Conservation (phyloP, 2,113 vertebrate genomes). For the Phyllopteryx taeniolatus region DNA sequence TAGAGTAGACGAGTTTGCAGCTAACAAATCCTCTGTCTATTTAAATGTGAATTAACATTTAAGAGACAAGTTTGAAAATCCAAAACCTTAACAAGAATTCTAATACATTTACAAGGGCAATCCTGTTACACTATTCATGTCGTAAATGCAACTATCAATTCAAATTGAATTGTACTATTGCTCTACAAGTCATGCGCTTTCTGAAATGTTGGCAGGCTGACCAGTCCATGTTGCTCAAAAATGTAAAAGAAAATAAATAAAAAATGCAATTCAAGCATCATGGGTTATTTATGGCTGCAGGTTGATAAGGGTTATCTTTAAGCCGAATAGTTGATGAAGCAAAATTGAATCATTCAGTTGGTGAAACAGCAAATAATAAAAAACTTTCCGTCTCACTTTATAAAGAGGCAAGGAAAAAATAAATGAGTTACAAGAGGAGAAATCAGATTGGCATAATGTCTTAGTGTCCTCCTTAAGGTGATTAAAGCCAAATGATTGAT, state of each 20-base stretch:
- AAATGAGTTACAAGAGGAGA: slow-evolving; percentile 14
- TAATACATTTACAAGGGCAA: slow-evolving; percentile 18
- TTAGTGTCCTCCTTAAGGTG: slow-evolving; percentile 15
- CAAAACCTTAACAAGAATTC: not conserved
- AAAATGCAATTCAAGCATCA: slow-evolving; percentile 13
- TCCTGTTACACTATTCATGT: slow-evolving; percentile 29
- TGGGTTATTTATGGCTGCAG: slow-evolving; percentile 38
- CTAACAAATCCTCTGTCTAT: not conserved
- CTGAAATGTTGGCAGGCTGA: slow-evolving; percentile 15
- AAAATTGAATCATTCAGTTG: slow-evolving; percentile 11
- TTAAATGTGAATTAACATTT: slow-evolving; percentile 16
- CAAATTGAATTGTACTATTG: slow-evolving; percentile 23
- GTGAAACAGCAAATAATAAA: slow-evolving; percentile 6
- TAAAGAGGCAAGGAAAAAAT: not conserved
- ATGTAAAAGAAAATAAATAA: slow-evolving; percentile 12
- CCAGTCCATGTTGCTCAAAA: not conserved
- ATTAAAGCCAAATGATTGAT: slow-evolving; percentile 29
- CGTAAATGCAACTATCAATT: slow-evolving; percentile 32
- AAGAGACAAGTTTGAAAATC: slow-evolving; percentile 16
- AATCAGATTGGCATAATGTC: slow-evolving; percentile 28
- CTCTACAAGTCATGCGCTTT: slow-evolving; percentile 41
- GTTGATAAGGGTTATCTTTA: slow-evolving; percentile 40
- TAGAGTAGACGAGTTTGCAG: not conserved
- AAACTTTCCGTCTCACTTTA: slow-evolving; percentile 22
- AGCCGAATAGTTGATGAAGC: slow-evolving; percentile 40